These are phyloP conservation scores for Sycophaga agraensis DNA, from an alignment of 1,140 invertebrate genomes.

Conservation along the genomic window DNA sequence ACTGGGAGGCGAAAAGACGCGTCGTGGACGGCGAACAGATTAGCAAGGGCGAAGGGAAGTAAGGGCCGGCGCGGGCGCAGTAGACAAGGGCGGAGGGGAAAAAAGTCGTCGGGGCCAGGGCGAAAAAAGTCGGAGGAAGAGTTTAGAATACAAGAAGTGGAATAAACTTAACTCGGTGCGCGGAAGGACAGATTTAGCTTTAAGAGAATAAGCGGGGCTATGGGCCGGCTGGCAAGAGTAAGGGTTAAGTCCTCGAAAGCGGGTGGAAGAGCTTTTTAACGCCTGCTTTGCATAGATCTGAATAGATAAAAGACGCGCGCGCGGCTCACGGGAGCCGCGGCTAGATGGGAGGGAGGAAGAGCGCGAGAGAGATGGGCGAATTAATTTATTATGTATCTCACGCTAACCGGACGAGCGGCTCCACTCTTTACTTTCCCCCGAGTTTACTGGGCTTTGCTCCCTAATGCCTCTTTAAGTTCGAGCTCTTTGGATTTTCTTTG, in stretches of 20 bases:
- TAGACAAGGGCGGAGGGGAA: too few species aligned
- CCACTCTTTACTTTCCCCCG: constrained; percentile 43
- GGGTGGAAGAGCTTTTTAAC: constrained; percentile 52
- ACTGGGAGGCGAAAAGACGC: too few species aligned
- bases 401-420: constrained; percentile 39
- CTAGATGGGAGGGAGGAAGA: background rate
- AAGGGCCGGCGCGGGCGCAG: too few species aligned
- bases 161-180: constrained; percentile 26
- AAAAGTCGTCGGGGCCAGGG: too few species aligned
- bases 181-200: constrained; percentile 33
- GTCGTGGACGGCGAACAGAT: too few species aligned
- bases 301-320: constrained; percentile 52
- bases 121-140: background rate
- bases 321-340: background rate
- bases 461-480: constrained; percentile 46
- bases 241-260: constrained; percentile 52
- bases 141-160: background rate
- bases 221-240: constrained; percentile 30
- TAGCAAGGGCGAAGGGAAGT: too few species aligned
- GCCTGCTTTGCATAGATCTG: constrained; percentile 59
- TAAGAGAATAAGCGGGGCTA: constrained; percentile 19
- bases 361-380: constrained; percentile 47
- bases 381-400: constrained; percentile 59
- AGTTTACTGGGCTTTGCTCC: constrained; percentile 39
- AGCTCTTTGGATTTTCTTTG: constrained; percentile 35